Evolutionary conservation across 2,888 invertebrate species (phyloP), one percentile per base, ranked within the genome.

Genomic region (Eumacrocentrus americanus): DNA sequence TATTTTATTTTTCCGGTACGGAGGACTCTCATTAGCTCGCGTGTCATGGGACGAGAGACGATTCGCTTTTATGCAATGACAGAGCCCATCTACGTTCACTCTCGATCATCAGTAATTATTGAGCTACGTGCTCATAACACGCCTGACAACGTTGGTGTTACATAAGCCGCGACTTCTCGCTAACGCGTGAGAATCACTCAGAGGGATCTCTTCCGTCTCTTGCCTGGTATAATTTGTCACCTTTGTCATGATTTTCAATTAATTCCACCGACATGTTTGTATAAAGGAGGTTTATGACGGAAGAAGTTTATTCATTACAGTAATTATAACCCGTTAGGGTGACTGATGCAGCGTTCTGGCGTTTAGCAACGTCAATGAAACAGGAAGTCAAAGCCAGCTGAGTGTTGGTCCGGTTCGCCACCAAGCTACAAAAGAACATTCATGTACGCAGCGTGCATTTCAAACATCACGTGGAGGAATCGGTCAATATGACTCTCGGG

Each of bases 331-430:
- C 61, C 61, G 61, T 61, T 58, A 61, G 58, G 53, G 65, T 65
- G 66, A 71, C 56, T 71, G 69, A 58, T 60, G 70, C 42, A 48
- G 53, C 54, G 64, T 57, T 29, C 9, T 29, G 65, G 60, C 50
- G 56, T 58, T 37, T 40, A 20, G 53, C 38, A 59, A 61, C 48
- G 46, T 38, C 62, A 65, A 67, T 58, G 62, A 65, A 62, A 53
- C 69, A 68, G 72, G 67, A 73, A 72, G 66, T 67, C 20, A 62
- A 60, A 65, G 29, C 9, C 9, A 29, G 29, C 9, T 9, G 29
- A 65, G 56, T 56, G 59, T 61, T 58, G 58, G 50, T 42, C 51
- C 42, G 12, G 29, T 58, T 29, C 25, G 38, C 38, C 6, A 18
- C 18, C 14, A 18, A 29, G 29, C 29, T 12, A 47, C 37, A 29